Evolutionary conservation across 2,797 vertebrate species (phyloP).

Genomic region (Centropyge bicolor): DNA sequence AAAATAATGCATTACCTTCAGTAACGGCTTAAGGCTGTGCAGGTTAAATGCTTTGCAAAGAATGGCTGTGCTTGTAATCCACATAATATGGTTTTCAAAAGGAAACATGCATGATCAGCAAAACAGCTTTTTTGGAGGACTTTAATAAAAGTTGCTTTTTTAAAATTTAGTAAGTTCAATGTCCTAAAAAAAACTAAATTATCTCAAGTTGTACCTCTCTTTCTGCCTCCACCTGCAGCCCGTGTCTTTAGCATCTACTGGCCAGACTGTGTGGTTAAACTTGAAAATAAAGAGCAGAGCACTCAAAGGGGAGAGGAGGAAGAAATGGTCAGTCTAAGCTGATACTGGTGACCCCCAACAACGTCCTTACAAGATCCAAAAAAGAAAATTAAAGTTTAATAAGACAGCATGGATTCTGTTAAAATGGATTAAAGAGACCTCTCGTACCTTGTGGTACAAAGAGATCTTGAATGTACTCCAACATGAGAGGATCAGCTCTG

Average conservation of each 20-base stretch:
- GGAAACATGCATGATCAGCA: neutral
- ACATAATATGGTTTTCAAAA: conserved; percentile 28
- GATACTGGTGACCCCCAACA: conserved; percentile 10
- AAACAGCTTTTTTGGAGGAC: conserved; percentile 22
- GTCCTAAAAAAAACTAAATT: neutral
- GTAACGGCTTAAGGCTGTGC: neutral
- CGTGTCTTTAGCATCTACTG: neutral
- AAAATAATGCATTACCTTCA: neutral
- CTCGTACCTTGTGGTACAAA: neutral
- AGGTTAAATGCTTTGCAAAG: conserved; percentile 37
- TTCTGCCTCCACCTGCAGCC: conserved; percentile 7
- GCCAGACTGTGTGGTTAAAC: conserved; percentile 2
- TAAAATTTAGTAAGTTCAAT: neutral
- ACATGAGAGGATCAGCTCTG: neutral
- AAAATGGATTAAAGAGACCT: neutral
- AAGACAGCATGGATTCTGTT: neutral
- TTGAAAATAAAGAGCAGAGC: conserved; percentile 19
- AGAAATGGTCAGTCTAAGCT: conserved; percentile 13
- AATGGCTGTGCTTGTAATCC: conserved; percentile 24
- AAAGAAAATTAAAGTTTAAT: neutral
- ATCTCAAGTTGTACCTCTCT: neutral
- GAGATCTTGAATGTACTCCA: neutral
- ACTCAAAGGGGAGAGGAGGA: neutral
- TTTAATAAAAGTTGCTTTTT: neutral
- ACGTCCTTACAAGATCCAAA: neutral